A percentile compares a stretch with the other conserved stretches of the same genome.
These are phyloP conservation scores for Pangasius mekongensis DNA, from an alignment of 2,797 vertebrate species.

Conservation along the genomic window DNA sequence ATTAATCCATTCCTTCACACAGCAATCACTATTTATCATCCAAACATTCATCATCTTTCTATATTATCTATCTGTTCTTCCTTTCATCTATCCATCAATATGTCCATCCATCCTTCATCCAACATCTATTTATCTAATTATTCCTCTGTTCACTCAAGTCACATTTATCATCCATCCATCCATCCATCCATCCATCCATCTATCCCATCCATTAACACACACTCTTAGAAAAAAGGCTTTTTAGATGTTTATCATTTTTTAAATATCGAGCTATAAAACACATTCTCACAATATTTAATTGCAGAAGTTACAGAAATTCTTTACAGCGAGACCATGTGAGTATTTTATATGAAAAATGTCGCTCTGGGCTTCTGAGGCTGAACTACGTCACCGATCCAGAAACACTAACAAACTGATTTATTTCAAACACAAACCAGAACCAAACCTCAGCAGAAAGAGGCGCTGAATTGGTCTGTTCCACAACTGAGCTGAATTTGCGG, in stretches of 20 bases:
- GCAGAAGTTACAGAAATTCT: neutral
- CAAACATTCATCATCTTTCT: neutral
- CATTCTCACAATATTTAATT: neutral
- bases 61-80: neutral
- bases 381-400: neutral
- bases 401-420: neutral
- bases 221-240: neutral
- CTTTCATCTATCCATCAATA: neutral
- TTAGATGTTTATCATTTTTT: neutral
- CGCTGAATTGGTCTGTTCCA: neutral
- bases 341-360: neutral
- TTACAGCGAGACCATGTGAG: neutral
- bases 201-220: neutral
- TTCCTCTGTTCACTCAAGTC: neutral
- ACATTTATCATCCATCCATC: neutral
- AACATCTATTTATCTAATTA: neutral
- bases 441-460: neutral
- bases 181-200: neutral
- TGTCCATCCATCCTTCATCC: neutral
- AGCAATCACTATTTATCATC: neutral
- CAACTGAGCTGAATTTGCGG: constrained; percentile 3
- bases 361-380: neutral
- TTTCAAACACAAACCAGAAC: neutral
- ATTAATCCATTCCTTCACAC: neutral
- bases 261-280: neutral